A percentile compares a stretch with the other conserved stretches of the same genome.
Evolutionary conservation across 2,888 invertebrate species (phyloP).

Genomic region (Timandra comae): DNA sequence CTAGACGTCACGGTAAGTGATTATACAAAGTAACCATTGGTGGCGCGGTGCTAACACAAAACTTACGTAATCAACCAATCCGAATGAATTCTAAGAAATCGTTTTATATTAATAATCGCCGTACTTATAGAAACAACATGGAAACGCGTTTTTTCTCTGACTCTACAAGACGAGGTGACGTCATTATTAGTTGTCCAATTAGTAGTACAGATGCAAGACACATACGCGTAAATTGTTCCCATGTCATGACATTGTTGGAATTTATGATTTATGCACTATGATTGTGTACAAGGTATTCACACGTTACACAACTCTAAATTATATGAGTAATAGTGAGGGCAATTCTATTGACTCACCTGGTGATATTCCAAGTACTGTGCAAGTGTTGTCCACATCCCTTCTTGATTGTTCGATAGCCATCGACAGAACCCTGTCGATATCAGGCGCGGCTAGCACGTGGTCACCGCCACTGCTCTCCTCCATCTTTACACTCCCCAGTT

Average conservation of each 20-base stretch:
- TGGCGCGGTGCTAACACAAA: slow-evolving; percentile 34
- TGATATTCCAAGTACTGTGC: slow-evolving; percentile 90
- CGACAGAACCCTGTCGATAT: slow-evolving; percentile 88
- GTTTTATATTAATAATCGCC: slow-evolving; percentile 50
- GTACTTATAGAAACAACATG: slow-evolving; percentile 46
- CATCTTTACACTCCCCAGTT: slow-evolving; percentile 80
- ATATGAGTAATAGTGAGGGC: slow-evolving; percentile 24
- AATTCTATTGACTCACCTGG: slow-evolving; percentile 81
- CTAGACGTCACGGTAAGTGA: slow-evolving; percentile 21
- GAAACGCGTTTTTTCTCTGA: slow-evolving; percentile 49
- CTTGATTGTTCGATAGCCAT: slow-evolving; percentile 91
- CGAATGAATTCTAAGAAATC: slow-evolving; percentile 51
- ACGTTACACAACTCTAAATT: slow-evolving; percentile 19
- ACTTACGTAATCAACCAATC: slow-evolving; percentile 60
- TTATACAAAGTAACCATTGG: slow-evolving; percentile 34
- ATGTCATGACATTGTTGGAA: slow-evolving; percentile 30
- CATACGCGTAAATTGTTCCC: slow-evolving; percentile 33
- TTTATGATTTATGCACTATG: slow-evolving; percentile 15
- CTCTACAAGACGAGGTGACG: slow-evolving; percentile 47
- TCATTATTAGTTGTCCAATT: slow-evolving; percentile 42
- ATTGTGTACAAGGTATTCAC: slow-evolving; percentile 23
- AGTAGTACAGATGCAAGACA: slow-evolving; percentile 29
- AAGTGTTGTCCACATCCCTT: slow-evolving; percentile 90
- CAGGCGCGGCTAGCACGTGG: slow-evolving; percentile 80
- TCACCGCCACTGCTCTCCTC: slow-evolving; percentile 80